Conservation (phyloP, 2,797 vertebrate species). For the Corythornis leucogaster region DNA sequence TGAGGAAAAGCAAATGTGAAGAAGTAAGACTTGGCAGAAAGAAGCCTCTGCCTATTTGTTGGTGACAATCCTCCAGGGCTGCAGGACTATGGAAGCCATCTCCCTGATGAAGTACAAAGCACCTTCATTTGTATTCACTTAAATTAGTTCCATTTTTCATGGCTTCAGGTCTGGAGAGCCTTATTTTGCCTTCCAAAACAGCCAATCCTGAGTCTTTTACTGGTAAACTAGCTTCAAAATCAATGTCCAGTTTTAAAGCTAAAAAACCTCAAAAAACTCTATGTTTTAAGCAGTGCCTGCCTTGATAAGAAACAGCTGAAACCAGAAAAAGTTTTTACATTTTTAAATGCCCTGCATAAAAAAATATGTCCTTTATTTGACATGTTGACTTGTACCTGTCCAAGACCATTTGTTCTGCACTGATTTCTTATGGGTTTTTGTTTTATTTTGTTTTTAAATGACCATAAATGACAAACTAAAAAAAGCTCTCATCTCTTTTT, state of each 20-base stretch:
- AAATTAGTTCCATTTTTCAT: neutral
- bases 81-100: neutral
- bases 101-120: neutral
- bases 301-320: neutral
- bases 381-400: neutral
- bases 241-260: neutral
- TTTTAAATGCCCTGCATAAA: neutral
- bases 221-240: neutral
- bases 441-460: neutral
- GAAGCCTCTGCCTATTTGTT: neutral
- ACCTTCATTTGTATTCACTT: neutral
- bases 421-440: neutral
- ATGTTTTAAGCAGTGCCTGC: neutral
- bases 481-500: neutral
- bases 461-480: neutral
- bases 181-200: neutral
- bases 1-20: neutral
- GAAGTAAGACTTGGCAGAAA: neutral
- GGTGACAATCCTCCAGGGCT: neutral
- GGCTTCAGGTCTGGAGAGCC: neutral
- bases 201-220: neutral
- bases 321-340: neutral
- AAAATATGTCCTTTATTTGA: neutral
- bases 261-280: neutral
- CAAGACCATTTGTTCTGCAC: neutral